Base-by-base conservation (phyloP, 2,888 invertebrate genomes). In the Amblyteles armatorius region DNA sequence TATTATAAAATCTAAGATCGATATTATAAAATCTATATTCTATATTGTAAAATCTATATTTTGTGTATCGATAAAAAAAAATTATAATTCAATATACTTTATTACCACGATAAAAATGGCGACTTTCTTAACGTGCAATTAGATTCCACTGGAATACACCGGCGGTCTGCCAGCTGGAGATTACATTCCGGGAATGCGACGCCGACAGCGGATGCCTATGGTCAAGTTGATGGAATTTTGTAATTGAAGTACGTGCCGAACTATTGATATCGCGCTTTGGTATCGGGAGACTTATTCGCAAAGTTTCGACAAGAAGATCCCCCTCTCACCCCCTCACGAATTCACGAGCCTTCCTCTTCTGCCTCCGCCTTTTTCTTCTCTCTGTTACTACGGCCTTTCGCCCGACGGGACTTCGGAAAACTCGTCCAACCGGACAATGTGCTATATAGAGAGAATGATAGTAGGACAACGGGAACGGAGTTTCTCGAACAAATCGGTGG, bases 401-500 rank as follows among this genome's bases (percentile, higher is more conserved):
- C 68, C 55, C 57, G 44, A 44, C 67, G 44, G 48, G 80, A 68
- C 73, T 80, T 67, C 22, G 73, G 40, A 33, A 57, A 80, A 74
- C 73, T 80, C 67, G 48, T 48, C 68, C 57, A 22, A 48, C 57
- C 57, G 57, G 22, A 74, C 73, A 57, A 67, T 48, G 57, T 57
- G 36, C n/a, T 55, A n/a, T 69, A 57, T 52, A 72, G 11, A 19
- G 1, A 50, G 68, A 60, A 48, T 22, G 65, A 52, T 29, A 52
- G 60, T 55, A 29, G 36, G 33, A 48, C 50, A 7, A 4, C 19
- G 22, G 7, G 33, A n/a, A 33, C 19, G n/a, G 69, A 74, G 80
- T 74, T 81, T 81, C 68, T 33, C 50, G 68, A 57, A 57, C 57
- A 81, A 74, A 81, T 81, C 68, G 67, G 29, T 68, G 48, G 19